phyloP scores from a whole-genome alignment of 23 tunicate genomes.

The Styela plicata region DNA sequence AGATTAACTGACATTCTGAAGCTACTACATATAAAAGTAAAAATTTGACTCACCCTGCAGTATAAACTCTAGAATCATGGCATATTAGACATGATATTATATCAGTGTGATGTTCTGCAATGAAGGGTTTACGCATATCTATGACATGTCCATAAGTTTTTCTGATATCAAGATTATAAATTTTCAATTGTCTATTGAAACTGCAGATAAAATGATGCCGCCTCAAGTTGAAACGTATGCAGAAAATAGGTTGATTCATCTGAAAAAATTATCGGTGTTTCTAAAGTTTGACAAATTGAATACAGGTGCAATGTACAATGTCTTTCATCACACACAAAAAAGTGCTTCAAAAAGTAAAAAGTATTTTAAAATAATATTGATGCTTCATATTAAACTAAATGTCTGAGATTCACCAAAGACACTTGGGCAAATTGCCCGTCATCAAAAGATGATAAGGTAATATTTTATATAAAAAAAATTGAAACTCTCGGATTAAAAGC shows the following conservation, averaged over 20 bases:
- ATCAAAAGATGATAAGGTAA: no score
- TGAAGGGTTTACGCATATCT: slow-evolving; percentile 49
- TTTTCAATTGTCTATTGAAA: slow-evolving; percentile 47
- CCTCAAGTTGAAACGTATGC: slow-evolving; percentile 57
- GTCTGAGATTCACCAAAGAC: no score
- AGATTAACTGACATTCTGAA: no score
- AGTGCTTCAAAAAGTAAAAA: neutral
- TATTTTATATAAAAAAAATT: no score
- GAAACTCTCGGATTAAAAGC: no score
- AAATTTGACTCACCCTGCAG: slow-evolving; percentile 74
- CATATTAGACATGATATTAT: slow-evolving; percentile 79
- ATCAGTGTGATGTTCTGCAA: slow-evolving; percentile 64
- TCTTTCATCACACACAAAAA: neutral
- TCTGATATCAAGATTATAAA: slow-evolving; percentile 52
- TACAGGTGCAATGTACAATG: neutral
- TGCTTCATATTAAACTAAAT: no score
- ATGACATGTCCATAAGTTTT: slow-evolving; percentile 42
- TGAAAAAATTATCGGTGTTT: no score
- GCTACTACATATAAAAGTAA: no score
- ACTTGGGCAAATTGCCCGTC: no score
- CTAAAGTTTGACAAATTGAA: no score
- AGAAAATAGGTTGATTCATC: slow-evolving; percentile 65
- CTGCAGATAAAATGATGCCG: slow-evolving; percentile 82
- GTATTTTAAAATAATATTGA: neutral
- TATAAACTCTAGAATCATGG: slow-evolving; percentile 83